Conservation (phyloP, 2,888 invertebrate species). For the Hydraecia micacea region DNA sequence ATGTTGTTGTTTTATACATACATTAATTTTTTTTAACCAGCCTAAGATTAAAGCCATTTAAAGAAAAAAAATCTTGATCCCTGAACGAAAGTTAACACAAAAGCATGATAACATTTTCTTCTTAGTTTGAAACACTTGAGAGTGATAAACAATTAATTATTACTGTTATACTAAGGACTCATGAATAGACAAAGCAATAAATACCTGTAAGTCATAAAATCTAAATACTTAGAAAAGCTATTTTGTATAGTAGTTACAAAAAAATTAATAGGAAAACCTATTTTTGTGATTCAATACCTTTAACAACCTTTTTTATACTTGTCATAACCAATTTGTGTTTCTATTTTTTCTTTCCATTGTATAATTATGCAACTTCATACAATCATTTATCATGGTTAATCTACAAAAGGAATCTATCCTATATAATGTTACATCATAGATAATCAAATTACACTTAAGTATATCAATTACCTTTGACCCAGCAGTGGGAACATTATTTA, state of each 20-base stretch:
- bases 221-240: neutral
- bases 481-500: too few relatives aligned
- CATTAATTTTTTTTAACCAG: slow-evolving; percentile 1
- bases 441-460: too few relatives aligned
- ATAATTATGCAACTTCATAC: too few relatives aligned
- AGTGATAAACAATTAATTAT: neutral
- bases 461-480: too few relatives aligned
- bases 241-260: neutral
- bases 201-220: neutral
- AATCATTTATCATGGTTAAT: neutral
- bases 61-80: neutral
- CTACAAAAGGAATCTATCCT: neutral
- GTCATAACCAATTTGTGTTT: neutral
- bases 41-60: neutral
- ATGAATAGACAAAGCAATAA: neutral
- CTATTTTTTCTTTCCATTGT: neutral
- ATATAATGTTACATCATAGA: neutral
- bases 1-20: neutral
- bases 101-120: neutral
- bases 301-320: neutral
- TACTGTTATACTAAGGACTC: neutral
- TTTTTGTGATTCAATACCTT: too few relatives aligned
- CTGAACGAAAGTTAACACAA: neutral
- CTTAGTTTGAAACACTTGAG: neutral
- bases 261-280: too few relatives aligned